Conservation (phyloP, 2,797 vertebrate species). For the Ciconia nigra region DNA sequence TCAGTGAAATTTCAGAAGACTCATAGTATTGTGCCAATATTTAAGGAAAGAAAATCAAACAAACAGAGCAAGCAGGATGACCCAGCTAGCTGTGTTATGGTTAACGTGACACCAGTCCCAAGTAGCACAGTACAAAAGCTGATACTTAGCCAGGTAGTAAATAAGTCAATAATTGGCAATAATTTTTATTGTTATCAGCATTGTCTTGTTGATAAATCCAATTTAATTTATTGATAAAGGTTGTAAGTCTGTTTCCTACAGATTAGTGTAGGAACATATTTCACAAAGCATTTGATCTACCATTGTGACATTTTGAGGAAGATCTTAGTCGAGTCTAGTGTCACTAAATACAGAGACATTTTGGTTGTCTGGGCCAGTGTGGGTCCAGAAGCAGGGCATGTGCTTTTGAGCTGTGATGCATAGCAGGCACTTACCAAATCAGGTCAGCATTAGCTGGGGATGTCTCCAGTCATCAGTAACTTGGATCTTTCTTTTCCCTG, state of each 20-base stretch:
- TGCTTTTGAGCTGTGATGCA: neutral
- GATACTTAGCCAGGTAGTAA: neutral
- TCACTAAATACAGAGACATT: neutral
- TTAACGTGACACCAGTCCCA: slow-evolving; percentile 7
- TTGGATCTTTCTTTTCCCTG: neutral
- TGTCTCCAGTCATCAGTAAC: neutral
- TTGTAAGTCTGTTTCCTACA: neutral
- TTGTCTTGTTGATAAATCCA: neutral
- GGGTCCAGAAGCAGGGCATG: neutral
- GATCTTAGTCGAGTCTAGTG: neutral
- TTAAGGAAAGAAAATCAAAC: slow-evolving; percentile 21
- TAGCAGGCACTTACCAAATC: neutral
- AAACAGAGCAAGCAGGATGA: slow-evolving; percentile 17
- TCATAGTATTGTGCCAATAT: neutral
- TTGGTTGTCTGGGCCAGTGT: neutral
- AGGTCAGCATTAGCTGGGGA: neutral
- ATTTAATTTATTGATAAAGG: neutral
- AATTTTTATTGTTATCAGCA: neutral
- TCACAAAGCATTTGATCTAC: neutral
- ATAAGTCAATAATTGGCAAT: slow-evolving; percentile 41
- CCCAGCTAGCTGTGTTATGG: slow-evolving; percentile 3
- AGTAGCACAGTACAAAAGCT: neutral
- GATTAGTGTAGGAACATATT: neutral
- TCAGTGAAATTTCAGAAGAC: neutral
- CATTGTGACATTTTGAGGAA: neutral